phyloP scores from a whole-genome alignment of 2,888 invertebrate genomes.

The Dusona sp. region DNA sequence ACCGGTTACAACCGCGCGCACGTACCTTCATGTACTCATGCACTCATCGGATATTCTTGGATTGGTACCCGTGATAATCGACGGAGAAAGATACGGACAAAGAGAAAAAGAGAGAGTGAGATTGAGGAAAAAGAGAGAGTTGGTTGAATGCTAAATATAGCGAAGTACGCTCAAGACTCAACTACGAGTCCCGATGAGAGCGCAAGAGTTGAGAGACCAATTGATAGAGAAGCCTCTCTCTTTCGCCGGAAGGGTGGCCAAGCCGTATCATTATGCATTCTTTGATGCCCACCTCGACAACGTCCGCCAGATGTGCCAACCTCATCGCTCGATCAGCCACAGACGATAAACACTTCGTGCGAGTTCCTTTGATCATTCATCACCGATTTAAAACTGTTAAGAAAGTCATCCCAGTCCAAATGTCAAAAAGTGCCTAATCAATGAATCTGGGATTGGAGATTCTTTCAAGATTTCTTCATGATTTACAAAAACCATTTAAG shows the following conservation, averaged over 20 bases:
- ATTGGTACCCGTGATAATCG: conserved; percentile 46
- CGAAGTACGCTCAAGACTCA: conserved; percentile 35
- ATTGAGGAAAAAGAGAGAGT: conserved; percentile 44
- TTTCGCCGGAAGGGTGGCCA: conserved; percentile 56
- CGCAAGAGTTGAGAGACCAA: conserved; percentile 48
- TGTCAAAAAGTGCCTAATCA: neutral
- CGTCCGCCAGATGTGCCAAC: conserved; percentile 58
- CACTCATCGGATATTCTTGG: conserved; percentile 28
- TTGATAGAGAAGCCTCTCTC: conserved; percentile 51
- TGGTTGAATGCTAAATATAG: conserved; percentile 67
- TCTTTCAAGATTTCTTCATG: neutral
- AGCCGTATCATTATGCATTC: conserved; percentile 66
- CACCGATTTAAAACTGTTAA: conserved; percentile 6
- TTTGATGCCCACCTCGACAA: conserved; percentile 43
- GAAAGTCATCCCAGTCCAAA: neutral
- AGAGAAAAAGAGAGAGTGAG: conserved; percentile 44
- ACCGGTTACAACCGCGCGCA: conserved; percentile 18
- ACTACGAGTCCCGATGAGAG: conserved; percentile 51
- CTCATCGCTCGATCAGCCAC: conserved; percentile 5
- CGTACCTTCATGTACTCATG: neutral
- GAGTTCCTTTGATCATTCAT: conserved; percentile 12
- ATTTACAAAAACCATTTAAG: neutral
- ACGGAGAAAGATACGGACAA: conserved; percentile 14
- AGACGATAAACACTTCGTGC: conserved; percentile 16
- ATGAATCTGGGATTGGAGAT: neutral